A percentile compares a stretch with the other conserved stretches of the same genome.
These are phyloP conservation scores for Drosophila ustulata DNA, from an alignment of 2,888 invertebrate species.

Conservation along the genomic window DNA sequence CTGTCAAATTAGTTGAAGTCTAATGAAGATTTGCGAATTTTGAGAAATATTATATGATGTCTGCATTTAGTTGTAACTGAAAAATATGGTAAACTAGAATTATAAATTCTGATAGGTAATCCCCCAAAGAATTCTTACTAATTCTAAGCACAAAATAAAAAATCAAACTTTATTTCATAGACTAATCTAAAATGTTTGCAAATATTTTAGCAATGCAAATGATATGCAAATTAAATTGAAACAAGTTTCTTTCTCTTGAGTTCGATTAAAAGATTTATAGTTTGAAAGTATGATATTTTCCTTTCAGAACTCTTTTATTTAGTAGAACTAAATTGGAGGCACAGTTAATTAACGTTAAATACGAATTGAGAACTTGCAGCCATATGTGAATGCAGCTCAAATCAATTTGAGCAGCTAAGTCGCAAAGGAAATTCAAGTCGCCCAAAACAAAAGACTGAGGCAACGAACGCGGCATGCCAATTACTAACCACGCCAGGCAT, in stretches of 20 bases:
- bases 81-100: too few relatives aligned
- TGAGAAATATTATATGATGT: neutral
- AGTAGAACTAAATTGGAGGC: conserved; percentile 10
- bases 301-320: too few relatives aligned
- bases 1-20: neutral
- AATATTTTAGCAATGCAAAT: conserved; percentile 7
- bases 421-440: conserved; percentile 55
- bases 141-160: neutral
- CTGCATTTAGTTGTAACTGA: neutral
- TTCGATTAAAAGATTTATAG: too few relatives aligned
- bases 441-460: conserved; percentile 58
- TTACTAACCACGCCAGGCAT: conserved; percentile 21
- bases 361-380: conserved; percentile 35
- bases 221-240: neutral
- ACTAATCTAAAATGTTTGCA: neutral
- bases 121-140: neutral
- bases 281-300: too few relatives aligned
- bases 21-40: neutral
- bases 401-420: neutral
- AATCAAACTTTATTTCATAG: neutral
- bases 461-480: conserved; percentile 56
- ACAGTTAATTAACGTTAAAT: conserved; percentile 44
- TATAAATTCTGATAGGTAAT: neutral
- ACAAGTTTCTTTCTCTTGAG: neutral
- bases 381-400: conserved; percentile 31